These are phyloP conservation scores for Villa cingulata DNA, from an alignment of 2,888 invertebrate species.

Conservation along the genomic window DNA sequence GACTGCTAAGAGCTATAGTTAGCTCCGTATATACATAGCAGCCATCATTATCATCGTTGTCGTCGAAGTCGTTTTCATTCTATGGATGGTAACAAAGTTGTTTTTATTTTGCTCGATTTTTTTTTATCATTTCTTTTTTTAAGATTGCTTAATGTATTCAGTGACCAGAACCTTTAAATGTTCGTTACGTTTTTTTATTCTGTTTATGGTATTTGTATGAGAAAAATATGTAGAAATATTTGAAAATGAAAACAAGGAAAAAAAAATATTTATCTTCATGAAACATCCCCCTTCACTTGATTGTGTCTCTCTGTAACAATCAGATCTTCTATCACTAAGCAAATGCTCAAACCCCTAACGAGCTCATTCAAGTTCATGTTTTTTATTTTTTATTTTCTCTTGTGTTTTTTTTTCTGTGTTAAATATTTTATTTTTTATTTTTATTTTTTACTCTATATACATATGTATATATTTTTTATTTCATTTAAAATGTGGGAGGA, in stretches of 20 bases:
- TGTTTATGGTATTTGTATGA: background rate
- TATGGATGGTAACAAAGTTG: background rate
- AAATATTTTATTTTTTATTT: background rate
- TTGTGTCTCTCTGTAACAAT: background rate
- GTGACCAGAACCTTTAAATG: constrained; percentile 12
- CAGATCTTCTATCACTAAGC: background rate
- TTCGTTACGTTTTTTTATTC: background rate
- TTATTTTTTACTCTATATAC: background rate
- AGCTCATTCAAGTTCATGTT: background rate
- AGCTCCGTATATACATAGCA: background rate
- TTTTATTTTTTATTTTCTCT: background rate
- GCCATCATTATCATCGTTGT: background rate
- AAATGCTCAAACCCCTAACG: background rate
- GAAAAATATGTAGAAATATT: background rate
- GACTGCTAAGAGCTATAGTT: no score
- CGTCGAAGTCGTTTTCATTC: no score
- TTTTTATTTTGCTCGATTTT: background rate
- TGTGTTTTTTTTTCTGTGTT: no score
- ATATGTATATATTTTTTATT: background rate
- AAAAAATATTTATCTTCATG: no score
- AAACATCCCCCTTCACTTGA: background rate
- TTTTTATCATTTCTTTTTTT: background rate
- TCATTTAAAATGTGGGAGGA: background rate
- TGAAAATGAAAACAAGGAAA: background rate
- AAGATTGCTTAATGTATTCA: constrained; percentile 12